Evolutionary conservation across 2,888 invertebrate genomes (phyloP), one percentile per base, ranked within the genome.

Genomic region (Tholera decimalis): DNA sequence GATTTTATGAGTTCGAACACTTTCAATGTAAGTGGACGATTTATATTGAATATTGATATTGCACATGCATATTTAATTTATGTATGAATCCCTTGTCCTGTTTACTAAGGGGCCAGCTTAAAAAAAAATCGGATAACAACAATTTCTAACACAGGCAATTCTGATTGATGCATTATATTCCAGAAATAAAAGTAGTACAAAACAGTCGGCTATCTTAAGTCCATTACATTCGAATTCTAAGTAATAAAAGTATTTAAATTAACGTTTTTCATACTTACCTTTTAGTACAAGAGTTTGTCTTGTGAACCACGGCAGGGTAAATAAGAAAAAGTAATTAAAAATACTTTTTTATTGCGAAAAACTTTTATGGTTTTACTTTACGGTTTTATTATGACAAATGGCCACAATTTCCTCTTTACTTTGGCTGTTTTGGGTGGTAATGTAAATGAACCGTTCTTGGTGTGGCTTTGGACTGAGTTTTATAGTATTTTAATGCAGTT

Each of bases 371-470:
- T 56, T 68, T 60, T 63, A 58, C 62, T 76, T 75, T 64, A n/a
- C n/a, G n/a, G n/a, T n/a, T 80, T 80, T 80, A 79, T 80, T 80
- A 80, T 76, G 81, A 80, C 62, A 67, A 79, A 80, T 71, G 76
- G 65, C 62, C 60, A 76, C 73, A 70, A 68, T 73, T 76, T 76
- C 57, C 71, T 64, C 46, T 57, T 60, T 60, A 55, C 46, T 76
- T 71, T 24, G 43, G 26, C 33, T 64, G 28, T 53, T 73, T 56
- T n/a, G 47, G 69, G 39, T 46, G 18, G 53, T 75, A 61, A 65
- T 60, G 41, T 71, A 54, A 74, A 76, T 47, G 26, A 66, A 41
- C 54, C 15, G 24, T 57, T 60, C 56, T 18, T 59, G 8, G 49
- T 73, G 47, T 53, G 24, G n/a, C 33, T 58, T 26, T 44, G 13